phyloP scores from a whole-genome alignment of 1,140 invertebrate species.

The Zeugodacus cucurbitae region DNA sequence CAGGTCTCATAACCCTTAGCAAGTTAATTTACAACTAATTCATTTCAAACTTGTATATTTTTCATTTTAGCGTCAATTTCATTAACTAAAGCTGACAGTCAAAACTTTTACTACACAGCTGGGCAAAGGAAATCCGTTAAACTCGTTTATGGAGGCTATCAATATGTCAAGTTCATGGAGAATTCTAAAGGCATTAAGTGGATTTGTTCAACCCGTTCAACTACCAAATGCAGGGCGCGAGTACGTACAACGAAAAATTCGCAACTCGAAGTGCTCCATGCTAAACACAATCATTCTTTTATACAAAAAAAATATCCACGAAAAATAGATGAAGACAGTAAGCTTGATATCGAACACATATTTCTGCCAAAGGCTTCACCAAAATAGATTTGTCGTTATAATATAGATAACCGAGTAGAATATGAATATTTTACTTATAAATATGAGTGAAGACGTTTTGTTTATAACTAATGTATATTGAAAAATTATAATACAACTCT shows the following conservation, averaged over 20 bases:
- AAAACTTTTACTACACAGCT: conserved; percentile 52
- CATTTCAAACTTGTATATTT: conserved; percentile 6
- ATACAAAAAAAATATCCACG: conserved; percentile 34
- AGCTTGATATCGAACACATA: neutral
- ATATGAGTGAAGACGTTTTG: neutral
- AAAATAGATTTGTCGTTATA: conserved; percentile 44
- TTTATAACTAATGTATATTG: no score
- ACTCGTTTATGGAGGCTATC: conserved; percentile 55
- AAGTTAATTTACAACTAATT: neutral
- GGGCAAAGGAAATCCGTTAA: conserved; percentile 60
- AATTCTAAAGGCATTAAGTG: conserved; percentile 60
- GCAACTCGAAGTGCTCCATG: conserved; percentile 53
- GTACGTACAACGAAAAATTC: conserved; percentile 51
- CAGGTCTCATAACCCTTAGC: no score
- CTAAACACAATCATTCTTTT: conserved; percentile 53
- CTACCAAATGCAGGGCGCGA: conserved; percentile 60
- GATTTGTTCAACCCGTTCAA: conserved; percentile 61
- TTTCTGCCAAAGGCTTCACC: neutral
- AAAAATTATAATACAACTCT: no score
- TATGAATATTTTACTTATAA: neutral
- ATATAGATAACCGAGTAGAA: neutral
- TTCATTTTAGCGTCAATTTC: neutral
- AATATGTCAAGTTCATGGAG: conserved; percentile 61
- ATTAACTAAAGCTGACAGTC: neutral
- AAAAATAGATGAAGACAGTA: neutral